phyloP scores from a whole-genome alignment of 2,888 invertebrate species.

The Rugalucina vietnamica region DNA sequence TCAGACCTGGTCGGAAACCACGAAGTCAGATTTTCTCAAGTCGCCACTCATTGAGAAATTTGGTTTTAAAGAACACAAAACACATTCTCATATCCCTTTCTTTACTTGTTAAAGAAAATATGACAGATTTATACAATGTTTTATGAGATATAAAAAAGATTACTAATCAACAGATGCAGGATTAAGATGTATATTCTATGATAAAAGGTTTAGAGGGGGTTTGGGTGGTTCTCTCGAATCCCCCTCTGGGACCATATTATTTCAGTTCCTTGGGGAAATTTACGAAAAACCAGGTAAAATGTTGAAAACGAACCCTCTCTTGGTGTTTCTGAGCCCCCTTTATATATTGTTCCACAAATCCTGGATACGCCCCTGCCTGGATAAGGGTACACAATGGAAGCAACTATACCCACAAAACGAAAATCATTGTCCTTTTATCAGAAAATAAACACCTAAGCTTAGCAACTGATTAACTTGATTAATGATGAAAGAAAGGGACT shows the following conservation, averaged over 20 bases:
- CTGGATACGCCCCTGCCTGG: not conserved
- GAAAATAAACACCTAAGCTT: no score
- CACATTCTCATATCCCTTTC: not conserved
- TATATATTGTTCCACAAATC: not conserved
- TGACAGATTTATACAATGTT: not conserved
- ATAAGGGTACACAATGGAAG: not conserved
- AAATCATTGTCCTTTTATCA: not conserved
- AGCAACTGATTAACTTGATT: not conserved
- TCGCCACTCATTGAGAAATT: no score
- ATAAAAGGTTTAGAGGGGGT: no score
- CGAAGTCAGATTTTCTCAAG: no score
- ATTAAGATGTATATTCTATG: no score
- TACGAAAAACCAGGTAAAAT: not conserved
- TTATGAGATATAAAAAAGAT: not conserved
- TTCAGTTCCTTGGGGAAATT: not conserved
- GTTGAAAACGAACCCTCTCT: not conserved
- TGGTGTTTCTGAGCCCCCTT: not conserved
- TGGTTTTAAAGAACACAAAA: not conserved
- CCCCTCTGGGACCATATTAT: not conserved
- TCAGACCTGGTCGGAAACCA: no score
- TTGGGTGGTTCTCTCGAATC: not conserved
- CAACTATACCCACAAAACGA: not conserved
- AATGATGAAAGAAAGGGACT: constrained; percentile 7
- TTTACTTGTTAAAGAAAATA: not conserved
- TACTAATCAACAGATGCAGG: no score